phyloP scores from a whole-genome alignment of 1,140 invertebrate species.

The Ericerus pela region DNA sequence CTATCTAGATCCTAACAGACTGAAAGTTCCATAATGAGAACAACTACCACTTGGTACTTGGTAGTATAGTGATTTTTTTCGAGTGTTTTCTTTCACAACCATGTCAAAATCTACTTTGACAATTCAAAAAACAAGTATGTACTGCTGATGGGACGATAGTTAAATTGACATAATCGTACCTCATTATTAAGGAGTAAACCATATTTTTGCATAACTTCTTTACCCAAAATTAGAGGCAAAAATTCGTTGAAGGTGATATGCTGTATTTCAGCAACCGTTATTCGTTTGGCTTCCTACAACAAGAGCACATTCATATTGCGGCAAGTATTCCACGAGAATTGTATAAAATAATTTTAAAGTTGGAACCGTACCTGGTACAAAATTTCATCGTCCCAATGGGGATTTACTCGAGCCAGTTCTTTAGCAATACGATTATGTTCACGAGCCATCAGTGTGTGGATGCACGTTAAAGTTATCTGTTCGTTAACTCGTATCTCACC shows the following conservation, averaged over 20 bases:
- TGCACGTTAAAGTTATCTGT: constrained; percentile 73
- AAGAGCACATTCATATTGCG: constrained; percentile 13
- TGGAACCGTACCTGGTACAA: constrained; percentile 52
- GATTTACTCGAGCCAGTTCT: constrained; percentile 61
- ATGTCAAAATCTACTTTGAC: too few species aligned
- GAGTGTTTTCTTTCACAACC: too few species aligned
- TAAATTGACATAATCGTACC: constrained; percentile 38
- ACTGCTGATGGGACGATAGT: too few species aligned
- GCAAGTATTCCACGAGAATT: neutral
- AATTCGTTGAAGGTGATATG: constrained; percentile 92
- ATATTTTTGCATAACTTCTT: constrained; percentile 85
- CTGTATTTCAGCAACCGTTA: constrained; percentile 79
- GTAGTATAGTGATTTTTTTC: neutral
- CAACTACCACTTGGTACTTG: neutral
- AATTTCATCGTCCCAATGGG: constrained; percentile 89
- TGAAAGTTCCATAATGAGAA: too few species aligned
- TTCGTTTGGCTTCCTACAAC: constrained; percentile 62
- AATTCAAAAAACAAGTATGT: too few species aligned
- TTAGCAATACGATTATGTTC: constrained; percentile 76
- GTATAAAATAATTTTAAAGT: neutral
- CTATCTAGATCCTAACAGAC: too few species aligned
- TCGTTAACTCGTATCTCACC: constrained; percentile 90
- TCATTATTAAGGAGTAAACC: constrained; percentile 68
- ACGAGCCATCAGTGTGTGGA: constrained; percentile 77
- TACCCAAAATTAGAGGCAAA: constrained; percentile 79